These are phyloP conservation scores for Xenopus borealis DNA, from an alignment of 2,113 vertebrate genomes.

Conservation along the genomic window DNA sequence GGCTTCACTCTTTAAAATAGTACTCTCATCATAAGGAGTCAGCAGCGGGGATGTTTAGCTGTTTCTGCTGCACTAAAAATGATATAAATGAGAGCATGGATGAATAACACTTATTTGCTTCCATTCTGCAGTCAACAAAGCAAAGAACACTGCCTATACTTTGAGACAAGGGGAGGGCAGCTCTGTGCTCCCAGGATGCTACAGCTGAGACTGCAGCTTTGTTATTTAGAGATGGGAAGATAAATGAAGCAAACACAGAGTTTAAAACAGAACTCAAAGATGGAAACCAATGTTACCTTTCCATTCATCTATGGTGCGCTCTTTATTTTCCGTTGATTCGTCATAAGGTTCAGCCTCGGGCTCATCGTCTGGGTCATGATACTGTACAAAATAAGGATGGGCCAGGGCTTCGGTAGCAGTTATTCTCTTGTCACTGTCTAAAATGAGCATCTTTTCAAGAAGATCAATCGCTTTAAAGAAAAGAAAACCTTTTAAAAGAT, in stretches of 20 bases:
- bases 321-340: conserved; percentile 87
- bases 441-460: conserved; percentile 92
- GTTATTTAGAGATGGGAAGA: not conserved
- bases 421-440: conserved; percentile 92
- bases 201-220: no score
- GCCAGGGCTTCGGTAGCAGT: conserved; percentile 85
- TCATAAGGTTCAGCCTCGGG: conserved; percentile 87
- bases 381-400: conserved; percentile 93
- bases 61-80: no score
- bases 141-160: no score
- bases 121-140: no score
- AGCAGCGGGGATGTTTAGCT: no score
- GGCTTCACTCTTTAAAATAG: no score
- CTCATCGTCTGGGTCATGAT: conserved; percentile 91
- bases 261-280: not conserved
- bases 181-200: no score
- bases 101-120: no score
- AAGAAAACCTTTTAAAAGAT: not conserved
- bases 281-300: conserved; percentile 71
- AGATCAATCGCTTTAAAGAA: conserved; percentile 80
- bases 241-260: not conserved
- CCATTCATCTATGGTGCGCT: conserved; percentile 90
- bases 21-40: no score
- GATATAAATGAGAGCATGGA: no score
- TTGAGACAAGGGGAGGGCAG: no score